Percentiles rank a stretch among this genome's conserved stretches.
phyloP scores from a whole-genome alignment of 2,888 invertebrate species.

The Dilophus febrilis region DNA sequence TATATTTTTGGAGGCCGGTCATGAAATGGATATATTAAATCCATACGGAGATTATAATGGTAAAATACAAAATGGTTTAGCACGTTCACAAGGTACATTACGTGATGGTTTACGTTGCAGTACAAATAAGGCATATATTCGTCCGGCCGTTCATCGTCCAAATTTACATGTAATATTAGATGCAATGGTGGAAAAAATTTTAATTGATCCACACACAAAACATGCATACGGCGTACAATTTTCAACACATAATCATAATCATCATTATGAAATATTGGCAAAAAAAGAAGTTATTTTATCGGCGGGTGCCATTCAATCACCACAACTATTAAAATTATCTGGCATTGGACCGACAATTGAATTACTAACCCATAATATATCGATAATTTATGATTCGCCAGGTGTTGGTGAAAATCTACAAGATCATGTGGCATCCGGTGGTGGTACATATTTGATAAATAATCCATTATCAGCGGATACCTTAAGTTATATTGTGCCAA shows the following conservation, averaged over 20 bases:
- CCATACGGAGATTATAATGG: constrained; percentile 58
- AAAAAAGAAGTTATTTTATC: constrained; percentile 67
- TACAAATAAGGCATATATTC: constrained; percentile 63
- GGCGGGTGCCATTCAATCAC: constrained; percentile 69
- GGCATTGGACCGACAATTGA: constrained; percentile 58
- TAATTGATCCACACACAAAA: constrained; percentile 40
- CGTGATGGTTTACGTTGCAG: constrained; percentile 66
- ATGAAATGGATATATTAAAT: constrained; percentile 45
- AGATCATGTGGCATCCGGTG: constrained; percentile 69
- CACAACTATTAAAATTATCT: constrained; percentile 73
- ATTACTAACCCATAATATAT: constrained; percentile 40
- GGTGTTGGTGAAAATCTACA: constrained; percentile 70
- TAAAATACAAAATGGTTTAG: constrained; percentile 59
- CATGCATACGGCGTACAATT: constrained; percentile 50
- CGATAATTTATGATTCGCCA: constrained; percentile 40
- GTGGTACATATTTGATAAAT: constrained; percentile 53
- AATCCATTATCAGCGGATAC: constrained; percentile 37
- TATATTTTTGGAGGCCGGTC: constrained; percentile 50
- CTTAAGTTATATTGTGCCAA: constrained; percentile 51
- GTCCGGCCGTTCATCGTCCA: constrained; percentile 43
- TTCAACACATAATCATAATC: constrained; percentile 28
- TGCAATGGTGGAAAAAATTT: constrained; percentile 48
- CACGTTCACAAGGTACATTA: constrained; percentile 57
- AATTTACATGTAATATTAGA: constrained; percentile 59
- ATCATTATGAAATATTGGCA: constrained; percentile 38